phyloP scores from a whole-genome alignment of 2,888 invertebrate genomes.

The Syrista parreyssii region DNA sequence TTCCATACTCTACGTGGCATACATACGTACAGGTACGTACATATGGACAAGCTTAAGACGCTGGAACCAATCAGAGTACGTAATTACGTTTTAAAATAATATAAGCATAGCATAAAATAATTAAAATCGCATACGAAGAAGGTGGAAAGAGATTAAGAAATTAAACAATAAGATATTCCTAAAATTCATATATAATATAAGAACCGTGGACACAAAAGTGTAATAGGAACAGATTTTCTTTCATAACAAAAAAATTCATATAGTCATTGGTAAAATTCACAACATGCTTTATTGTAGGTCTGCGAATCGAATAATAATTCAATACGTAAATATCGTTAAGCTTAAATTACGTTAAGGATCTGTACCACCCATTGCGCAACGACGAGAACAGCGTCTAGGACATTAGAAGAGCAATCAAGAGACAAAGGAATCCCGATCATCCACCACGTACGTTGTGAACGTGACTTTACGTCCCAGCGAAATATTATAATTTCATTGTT shows the following conservation, averaged over 20 bases:
- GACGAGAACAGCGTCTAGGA: constrained; percentile 14
- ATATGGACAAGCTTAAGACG: background rate
- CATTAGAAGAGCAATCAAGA: background rate
- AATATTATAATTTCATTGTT: no score
- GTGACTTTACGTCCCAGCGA: background rate
- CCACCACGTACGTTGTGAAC: background rate
- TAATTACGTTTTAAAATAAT: background rate
- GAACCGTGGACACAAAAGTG: background rate
- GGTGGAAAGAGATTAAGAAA: background rate
- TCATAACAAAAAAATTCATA: background rate
- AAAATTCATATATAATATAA: background rate
- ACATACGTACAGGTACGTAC: background rate
- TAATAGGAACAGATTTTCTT: background rate
- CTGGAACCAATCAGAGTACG: background rate
- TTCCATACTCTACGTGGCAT: constrained; percentile 18
- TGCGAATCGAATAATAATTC: constrained; percentile 49
- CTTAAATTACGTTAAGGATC: constrained; percentile 42
- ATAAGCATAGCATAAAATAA: background rate
- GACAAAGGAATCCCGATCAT: background rate
- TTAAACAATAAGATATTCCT: background rate
- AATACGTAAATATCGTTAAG: constrained; percentile 46
- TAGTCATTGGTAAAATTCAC: constrained; percentile 41
- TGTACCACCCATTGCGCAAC: constrained; percentile 31
- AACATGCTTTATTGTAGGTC: constrained; percentile 54
- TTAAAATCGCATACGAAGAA: background rate